These are phyloP conservation scores for Crax fasciolata DNA, from an alignment of 2,797 vertebrate species.

Conservation along the genomic window DNA sequence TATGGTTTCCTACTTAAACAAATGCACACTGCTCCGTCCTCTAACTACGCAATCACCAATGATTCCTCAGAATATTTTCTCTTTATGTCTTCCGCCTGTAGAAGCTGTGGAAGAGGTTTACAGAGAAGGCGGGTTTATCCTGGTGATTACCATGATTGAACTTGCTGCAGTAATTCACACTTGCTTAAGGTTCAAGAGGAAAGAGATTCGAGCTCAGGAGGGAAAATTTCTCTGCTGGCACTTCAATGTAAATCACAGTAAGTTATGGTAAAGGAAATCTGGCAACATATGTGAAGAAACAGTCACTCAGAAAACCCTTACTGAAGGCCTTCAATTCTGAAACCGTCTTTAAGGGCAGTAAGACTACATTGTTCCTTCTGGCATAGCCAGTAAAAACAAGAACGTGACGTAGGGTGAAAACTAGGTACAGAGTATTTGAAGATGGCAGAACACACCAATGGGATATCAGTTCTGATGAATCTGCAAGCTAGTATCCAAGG, in stretches of 20 bases:
- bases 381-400: not conserved
- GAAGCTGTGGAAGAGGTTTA: not conserved
- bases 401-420: not conserved
- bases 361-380: too few species aligned
- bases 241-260: not conserved
- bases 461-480: not conserved
- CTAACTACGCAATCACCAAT: fast-evolving
- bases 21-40: not conserved
- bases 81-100: not conserved
- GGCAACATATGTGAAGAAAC: not conserved
- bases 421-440: not conserved
- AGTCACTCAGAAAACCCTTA: not conserved
- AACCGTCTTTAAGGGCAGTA: not conserved
- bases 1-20: not conserved
- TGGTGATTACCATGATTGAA: not conserved
- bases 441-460: not conserved
- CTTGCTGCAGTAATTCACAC: not conserved
- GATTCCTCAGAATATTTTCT: not conserved
- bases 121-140: not conserved
- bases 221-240: not conserved
- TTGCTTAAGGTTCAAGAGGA: not conserved
- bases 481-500: not conserved
- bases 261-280: not conserved
- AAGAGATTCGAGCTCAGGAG: not conserved
- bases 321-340: not conserved